Evolutionary conservation across 1,140 invertebrate genomes (phyloP).

Genomic region (Aphis gossypii): DNA sequence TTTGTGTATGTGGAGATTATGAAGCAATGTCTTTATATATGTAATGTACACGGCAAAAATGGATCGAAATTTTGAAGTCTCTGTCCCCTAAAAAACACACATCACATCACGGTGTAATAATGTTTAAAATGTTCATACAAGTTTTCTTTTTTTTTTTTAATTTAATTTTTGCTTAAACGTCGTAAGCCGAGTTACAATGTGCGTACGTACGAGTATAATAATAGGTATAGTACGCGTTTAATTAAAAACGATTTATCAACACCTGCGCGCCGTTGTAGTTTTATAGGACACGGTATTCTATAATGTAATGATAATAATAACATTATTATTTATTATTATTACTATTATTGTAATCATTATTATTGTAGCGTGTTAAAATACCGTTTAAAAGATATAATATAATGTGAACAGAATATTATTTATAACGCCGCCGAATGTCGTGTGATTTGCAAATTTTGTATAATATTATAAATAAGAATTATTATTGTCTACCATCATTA

Average conservation of each 20-base stretch:
- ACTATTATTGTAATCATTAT: background rate
- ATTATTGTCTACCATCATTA: background rate
- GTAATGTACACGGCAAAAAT: no score
- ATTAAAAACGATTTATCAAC: slow-evolving; percentile 18
- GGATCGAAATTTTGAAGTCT: background rate
- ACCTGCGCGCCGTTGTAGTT: background rate
- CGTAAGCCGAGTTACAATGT: background rate
- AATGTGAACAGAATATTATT: background rate
- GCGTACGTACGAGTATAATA: background rate
- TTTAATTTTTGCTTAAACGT: background rate
- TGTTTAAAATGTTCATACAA: background rate
- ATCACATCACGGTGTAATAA: background rate
- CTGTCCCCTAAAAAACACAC: background rate
- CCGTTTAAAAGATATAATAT: background rate
- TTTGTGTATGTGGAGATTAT: no score
- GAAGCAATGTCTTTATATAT: no score
- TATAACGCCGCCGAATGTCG: background rate
- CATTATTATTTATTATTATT: no score
- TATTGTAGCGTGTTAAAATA: slow-evolving; percentile 10
- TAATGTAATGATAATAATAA: slow-evolving; percentile 11
- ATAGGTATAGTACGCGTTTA: background rate
- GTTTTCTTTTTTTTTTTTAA: background rate
- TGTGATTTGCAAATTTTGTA: background rate
- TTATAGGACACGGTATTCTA: background rate
- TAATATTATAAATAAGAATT: background rate